Evolutionary conservation across 1,140 invertebrate species (phyloP), one percentile per base, ranked within the genome.

Genomic region (Theocolax elegans): DNA sequence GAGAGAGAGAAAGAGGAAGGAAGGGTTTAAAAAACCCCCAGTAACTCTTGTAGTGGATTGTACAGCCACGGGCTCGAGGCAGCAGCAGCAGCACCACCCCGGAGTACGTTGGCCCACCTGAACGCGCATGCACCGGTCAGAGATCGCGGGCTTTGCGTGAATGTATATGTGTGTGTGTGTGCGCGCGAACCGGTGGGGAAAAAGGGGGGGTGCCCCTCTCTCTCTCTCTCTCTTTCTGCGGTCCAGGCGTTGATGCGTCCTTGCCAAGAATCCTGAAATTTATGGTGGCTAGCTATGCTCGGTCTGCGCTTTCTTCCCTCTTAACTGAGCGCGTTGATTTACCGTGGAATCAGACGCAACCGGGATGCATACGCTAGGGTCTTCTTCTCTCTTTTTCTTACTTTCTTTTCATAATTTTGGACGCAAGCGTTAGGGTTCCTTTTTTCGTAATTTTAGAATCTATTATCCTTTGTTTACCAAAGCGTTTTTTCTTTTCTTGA

Each of bases 121-220:
- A 73, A 72, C 72, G 73, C 72, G 69, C 69, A 65, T 71, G 72
- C 56, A 62, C 67, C 56, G 53, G 66, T 71, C 51, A 75, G 72
- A 75, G 74, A 74, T 78, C 67, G 67, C 62, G 38, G 63, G 72
- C 42, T 63, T 25, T 7, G 46, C 17, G 15, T 38, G 27, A 29
- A 69, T 31, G 44, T 38, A 42, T 38, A 27, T 38, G 25, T 10
- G 42, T 12, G 19, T 40, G n/a, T 27, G 27, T 49, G 46, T 29
- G 42, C 40, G 31, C 31, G 10, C 4, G 31, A 35, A n/a, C 3
- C 46, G 31, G 15, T 3, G 13, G 23, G 67, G 27, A 54, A 12
- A 7, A n/a, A 25, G 2, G 15, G 6, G 9, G 49, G 1, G 1
- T 38, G 27, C 13, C 54, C n/a, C n/a, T n/a, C n/a, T n/a, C n/a